A percentile compares a stretch with the other conserved stretches of the same genome.
These are phyloP conservation scores for Hippocampus mohnikei DNA, from an alignment of 2,113 vertebrate genomes.

Conservation along the genomic window DNA sequence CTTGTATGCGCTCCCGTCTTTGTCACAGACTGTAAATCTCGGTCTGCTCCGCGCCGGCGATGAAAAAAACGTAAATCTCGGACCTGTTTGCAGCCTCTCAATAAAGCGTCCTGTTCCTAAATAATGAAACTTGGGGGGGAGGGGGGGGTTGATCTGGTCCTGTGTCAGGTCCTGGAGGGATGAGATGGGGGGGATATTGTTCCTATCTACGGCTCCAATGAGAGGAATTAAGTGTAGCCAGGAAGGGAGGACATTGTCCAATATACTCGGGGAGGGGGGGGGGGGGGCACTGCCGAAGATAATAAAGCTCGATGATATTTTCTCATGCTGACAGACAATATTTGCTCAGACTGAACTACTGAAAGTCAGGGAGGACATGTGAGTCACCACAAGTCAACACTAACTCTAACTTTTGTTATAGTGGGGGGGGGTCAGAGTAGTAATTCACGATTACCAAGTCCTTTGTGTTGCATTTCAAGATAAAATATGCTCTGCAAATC, in stretches of 20 bases:
- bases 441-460: not conserved
- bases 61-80: slow-evolving; percentile 62
- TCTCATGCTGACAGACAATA: slow-evolving; percentile 22
- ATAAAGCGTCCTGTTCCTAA: slow-evolving; percentile 58
- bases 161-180: slow-evolving; percentile 43
- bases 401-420: not conserved
- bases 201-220: slow-evolving; percentile 57
- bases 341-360: slow-evolving; percentile 23
- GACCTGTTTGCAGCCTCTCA: slow-evolving; percentile 50
- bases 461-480: not conserved
- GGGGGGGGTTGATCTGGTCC: slow-evolving; percentile 48
- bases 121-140: slow-evolving; percentile 54
- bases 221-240: slow-evolving; percentile 54
- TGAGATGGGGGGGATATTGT: slow-evolving; percentile 46
- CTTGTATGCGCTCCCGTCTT: not conserved
- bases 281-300: slow-evolving; percentile 43
- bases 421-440: too few species aligned
- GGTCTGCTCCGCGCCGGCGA: slow-evolving; percentile 12
- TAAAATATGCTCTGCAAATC: too few species aligned
- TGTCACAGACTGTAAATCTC: slow-evolving; percentile 20
- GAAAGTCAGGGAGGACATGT: slow-evolving; percentile 11
- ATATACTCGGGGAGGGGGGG: not conserved
- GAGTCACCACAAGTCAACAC: slow-evolving; percentile 8
- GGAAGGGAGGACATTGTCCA: slow-evolving; percentile 48
- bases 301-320: slow-evolving; percentile 37